Evolutionary conservation across 2,113 vertebrate species (phyloP).

Genomic region (Pithys albifrons): DNA sequence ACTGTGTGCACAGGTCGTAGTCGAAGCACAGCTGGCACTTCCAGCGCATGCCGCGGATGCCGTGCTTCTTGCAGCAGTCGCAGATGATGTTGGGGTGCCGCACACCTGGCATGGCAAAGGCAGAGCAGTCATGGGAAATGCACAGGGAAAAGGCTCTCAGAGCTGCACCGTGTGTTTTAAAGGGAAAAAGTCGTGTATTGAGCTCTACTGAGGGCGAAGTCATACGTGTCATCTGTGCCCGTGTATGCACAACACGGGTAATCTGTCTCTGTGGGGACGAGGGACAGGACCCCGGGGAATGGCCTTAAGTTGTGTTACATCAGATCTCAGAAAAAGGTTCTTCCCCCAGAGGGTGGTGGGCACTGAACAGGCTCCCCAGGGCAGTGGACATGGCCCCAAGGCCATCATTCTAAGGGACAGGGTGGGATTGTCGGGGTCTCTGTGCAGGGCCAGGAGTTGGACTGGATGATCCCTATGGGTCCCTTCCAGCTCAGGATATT

Average conservation of each 20-base stretch:
- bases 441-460: too few species aligned
- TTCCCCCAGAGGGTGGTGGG: too few species aligned
- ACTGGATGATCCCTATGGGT: too few species aligned
- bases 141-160: neutral
- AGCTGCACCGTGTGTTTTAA: neutral
- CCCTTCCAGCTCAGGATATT: too few species aligned
- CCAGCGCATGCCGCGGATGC: conserved; percentile 97
- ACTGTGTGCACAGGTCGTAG: conserved; percentile 96
- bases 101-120: conserved; percentile 77
- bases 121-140: neutral
- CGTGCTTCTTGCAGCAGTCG: conserved; percentile 97
- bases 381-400: too few species aligned
- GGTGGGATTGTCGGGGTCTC: too few species aligned
- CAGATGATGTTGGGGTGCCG: conserved; percentile 99
- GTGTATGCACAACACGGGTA: neutral
- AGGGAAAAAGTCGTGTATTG: neutral
- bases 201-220: neutral
- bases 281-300: too few species aligned
- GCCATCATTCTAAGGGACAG: too few species aligned
- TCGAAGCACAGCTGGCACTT: conserved; percentile 96
- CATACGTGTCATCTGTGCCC: rapidly evolving
- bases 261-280: neutral
- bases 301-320: too few species aligned
- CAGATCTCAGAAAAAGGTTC: too few species aligned
- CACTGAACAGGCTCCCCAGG: too few species aligned